These are phyloP conservation scores for Colius striatus DNA, from an alignment of 2,113 vertebrate species.

Conservation along the genomic window DNA sequence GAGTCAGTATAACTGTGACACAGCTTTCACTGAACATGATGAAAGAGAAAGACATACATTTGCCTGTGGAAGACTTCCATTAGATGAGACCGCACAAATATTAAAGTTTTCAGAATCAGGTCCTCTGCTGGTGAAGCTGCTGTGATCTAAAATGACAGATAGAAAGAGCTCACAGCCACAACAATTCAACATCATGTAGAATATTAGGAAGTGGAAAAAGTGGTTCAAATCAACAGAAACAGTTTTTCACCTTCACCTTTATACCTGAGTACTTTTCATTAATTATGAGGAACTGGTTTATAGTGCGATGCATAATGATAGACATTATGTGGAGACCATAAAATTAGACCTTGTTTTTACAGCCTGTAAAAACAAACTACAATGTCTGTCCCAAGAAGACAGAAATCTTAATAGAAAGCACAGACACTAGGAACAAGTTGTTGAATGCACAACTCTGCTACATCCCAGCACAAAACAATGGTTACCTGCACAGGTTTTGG, in stretches of 20 bases:
- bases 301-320: not conserved
- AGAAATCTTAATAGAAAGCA: not conserved
- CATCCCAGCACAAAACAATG: not conserved
- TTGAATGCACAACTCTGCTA: not conserved
- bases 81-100: not conserved
- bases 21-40: not conserved
- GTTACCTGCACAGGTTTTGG: not conserved
- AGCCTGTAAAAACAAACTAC: not conserved
- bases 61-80: not conserved
- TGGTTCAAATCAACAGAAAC: slow-evolving; percentile 1
- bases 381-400: not conserved
- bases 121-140: not conserved
- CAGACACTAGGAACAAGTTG: not conserved
- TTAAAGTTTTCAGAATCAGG: not conserved
- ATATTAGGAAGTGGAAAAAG: slow-evolving; percentile 26
- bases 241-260: slow-evolving; percentile 21
- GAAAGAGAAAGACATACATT: not conserved
- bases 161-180: not conserved
- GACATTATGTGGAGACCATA: not conserved
- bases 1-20: not conserved
- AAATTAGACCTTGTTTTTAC: slow-evolving; percentile 16
- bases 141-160: not conserved
- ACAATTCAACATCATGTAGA: not conserved
- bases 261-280: slow-evolving; percentile 38
- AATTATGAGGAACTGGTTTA: slow-evolving; percentile 4